Evolutionary conservation across 2,888 invertebrate genomes (phyloP).

Genomic region (Tineola bisselliella): DNA sequence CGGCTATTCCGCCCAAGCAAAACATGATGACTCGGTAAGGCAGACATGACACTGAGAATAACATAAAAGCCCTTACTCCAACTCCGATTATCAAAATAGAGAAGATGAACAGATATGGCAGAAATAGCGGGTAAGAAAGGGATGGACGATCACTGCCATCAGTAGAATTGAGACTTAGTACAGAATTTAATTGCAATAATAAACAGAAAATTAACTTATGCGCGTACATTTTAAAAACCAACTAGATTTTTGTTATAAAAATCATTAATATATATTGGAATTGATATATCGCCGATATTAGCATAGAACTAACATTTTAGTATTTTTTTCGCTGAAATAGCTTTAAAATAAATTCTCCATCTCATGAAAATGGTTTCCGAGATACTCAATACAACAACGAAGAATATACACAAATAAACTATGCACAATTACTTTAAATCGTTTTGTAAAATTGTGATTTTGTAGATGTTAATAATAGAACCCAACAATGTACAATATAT

Average conservation of each 20-base stretch:
- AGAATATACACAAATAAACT: too few relatives aligned
- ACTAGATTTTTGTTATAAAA: neutral
- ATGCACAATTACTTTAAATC: too few relatives aligned
- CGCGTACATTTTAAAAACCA: neutral
- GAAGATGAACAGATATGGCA: slow-evolving; percentile 43
- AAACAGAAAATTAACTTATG: neutral
- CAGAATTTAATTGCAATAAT: neutral
- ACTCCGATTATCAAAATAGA: slow-evolving; percentile 40
- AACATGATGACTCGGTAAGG: slow-evolving; percentile 56
- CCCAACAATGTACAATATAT: too few relatives aligned
- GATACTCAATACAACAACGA: too few relatives aligned
- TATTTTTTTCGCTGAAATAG: too few relatives aligned
- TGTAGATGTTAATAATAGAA: too few relatives aligned
- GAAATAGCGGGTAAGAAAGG: slow-evolving; percentile 36
- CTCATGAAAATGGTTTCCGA: too few relatives aligned
- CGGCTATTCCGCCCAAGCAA: slow-evolving; percentile 40
- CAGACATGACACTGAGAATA: slow-evolving; percentile 37
- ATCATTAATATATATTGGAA: too few relatives aligned
- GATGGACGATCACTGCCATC: slow-evolving; percentile 23
- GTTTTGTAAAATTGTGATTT: too few relatives aligned
- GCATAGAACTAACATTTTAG: too few relatives aligned
- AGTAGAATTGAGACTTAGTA: neutral
- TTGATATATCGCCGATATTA: too few relatives aligned
- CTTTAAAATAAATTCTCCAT: too few relatives aligned
- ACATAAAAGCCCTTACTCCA: slow-evolving; percentile 38